Evolutionary conservation across 2,888 invertebrate genomes (phyloP), one percentile per base, ranked within the genome.

Genomic region (Hirtodrosophila alboralis): DNA sequence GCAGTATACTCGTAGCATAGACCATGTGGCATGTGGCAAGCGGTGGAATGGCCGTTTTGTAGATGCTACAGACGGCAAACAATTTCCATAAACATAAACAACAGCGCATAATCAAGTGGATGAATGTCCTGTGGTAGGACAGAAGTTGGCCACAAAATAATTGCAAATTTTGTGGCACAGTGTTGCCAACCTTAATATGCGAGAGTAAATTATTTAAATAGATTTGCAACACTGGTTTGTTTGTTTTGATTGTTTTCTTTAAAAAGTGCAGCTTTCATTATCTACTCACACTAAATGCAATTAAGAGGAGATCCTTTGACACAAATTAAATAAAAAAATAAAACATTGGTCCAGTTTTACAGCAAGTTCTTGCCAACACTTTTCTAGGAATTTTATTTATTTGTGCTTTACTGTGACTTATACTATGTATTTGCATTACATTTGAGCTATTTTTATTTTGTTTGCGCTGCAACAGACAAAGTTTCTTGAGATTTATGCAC

Each of bases 31-130:
- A 23, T 1, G 23, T 6, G 30, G 12, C n/a, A n/a, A n/a, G n/a
- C 8, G 28, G 13, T 16, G 47, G 9, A 13, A 8, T 21, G 13
- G 3, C 6, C 3, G 3, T 7, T 18, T 18, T 5, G 44, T n/a
- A n/a, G 16, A 10, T 14, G 12, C 12, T 23, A 36, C 28, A 21
- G 30, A 31, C 48, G 34, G 33, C 65, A 77, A 62, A 75, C 64
- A 75, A 77, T 79, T 84, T 77, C 64, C 76, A 72, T 84, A 80
- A 79, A 65, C 65, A 81, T 70, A 62, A 74, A 78, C 61, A 76
- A 77, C 83, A 74, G 73, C 61, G 76, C 64, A 80, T 72, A 75
- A 75, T 63, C 71, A 71, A 63, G 51, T 58, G 49, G 52, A 44
- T 36, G 41, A 56, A 53, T 48, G 26, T 47, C 31, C 26, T 53